phyloP scores from a whole-genome alignment of 92 coral and sea anemone genomes.

The Pocillopora grandis region DNA sequence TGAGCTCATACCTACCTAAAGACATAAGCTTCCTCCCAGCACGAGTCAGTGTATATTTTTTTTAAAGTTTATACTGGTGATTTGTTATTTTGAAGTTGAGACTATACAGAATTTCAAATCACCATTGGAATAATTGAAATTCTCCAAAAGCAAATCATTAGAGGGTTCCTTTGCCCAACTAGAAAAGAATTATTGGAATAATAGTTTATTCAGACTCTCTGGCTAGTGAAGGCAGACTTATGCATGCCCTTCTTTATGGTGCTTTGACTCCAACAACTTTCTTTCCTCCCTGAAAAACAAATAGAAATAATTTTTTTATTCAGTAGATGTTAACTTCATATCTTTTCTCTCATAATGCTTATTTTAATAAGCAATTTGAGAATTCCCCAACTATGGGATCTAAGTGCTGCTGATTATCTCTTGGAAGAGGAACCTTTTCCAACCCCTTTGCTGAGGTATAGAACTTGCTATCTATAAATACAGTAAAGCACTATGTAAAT shows the following conservation, averaged over 20 bases:
- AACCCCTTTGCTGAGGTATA: no score
- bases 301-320: background rate
- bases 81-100: constrained; percentile 8
- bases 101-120: constrained; percentile 17
- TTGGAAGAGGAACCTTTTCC: no score
- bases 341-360: no score
- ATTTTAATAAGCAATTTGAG: no score
- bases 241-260: constrained; percentile 49
- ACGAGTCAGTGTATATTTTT: background rate
- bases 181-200: constrained; percentile 20
- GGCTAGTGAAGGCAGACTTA: background rate
- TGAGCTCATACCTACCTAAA: background rate
- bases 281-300: constrained; percentile 83
- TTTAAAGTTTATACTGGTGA: background rate
- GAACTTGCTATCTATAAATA: no score
- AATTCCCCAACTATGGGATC: no score
- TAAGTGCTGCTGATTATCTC: no score
- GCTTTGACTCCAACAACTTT: constrained; percentile 93
- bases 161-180: constrained; percentile 44
- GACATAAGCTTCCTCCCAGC: background rate
- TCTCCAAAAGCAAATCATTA: background rate
- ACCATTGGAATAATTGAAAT: constrained; percentile 7
- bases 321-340: no score
- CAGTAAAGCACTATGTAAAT: no score
- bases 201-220: constrained; percentile 16